Percentiles rank a stretch among this genome's conserved stretches.
Conservation (phyloP, 2,888 invertebrate genomes). For the Pteria penguin region DNA sequence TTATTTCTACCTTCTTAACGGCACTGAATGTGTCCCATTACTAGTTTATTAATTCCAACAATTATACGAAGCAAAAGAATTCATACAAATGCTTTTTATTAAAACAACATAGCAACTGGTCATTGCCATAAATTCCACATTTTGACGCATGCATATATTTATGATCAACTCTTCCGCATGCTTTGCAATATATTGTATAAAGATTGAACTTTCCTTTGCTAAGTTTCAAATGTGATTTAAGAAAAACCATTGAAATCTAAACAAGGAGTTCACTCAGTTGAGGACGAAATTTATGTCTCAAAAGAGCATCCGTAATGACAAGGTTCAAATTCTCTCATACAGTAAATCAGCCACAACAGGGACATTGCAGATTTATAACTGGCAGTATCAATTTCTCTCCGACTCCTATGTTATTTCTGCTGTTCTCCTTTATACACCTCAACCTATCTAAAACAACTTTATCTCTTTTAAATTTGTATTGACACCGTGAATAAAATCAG, state of each 20-base stretch:
- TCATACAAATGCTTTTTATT: too few species aligned
- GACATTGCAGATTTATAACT: not conserved
- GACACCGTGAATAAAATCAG: not conserved
- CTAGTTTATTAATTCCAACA: too few species aligned
- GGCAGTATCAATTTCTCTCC: not conserved
- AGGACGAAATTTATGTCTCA: not conserved
- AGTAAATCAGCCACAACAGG: not conserved
- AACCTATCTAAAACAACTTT: conserved; percentile 9
- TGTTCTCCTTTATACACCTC: conserved; percentile 12
- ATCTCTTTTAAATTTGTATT: conserved; percentile 26
- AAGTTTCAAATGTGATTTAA: not conserved
- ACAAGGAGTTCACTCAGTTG: not conserved
- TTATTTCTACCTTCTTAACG: too few species aligned
- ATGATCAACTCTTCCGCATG: too few species aligned
- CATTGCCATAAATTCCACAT: too few species aligned
- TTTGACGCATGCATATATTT: too few species aligned
- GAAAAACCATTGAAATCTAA: not conserved
- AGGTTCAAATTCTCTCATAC: not conserved
- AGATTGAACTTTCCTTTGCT: too few species aligned
- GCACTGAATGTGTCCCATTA: too few species aligned
- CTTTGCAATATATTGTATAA: too few species aligned
- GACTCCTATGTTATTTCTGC: not conserved
- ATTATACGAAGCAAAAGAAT: too few species aligned
- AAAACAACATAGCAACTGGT: too few species aligned
- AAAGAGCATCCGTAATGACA: not conserved